Evolutionary conservation across 2,888 invertebrate genomes (phyloP), one percentile per base, ranked within the genome.

Genomic region (Macrosoma leucophasiata): DNA sequence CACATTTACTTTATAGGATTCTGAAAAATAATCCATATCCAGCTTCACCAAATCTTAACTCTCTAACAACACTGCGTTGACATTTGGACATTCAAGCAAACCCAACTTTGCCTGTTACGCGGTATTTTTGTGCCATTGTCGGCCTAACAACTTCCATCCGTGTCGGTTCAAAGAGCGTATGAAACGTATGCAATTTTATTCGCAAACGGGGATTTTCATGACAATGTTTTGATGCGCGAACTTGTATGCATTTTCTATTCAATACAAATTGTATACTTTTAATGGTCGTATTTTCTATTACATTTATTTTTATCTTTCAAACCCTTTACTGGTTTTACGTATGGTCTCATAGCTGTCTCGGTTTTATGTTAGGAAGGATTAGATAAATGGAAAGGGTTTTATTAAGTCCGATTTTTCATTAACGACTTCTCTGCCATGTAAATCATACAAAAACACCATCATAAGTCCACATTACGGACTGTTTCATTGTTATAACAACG

Each of bases 41-140:
- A 13, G 41, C 22, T 29, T 33, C 37, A 34, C 38, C 49, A 47
- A 35, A 26, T 43, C 46, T 27, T 31, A 10, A 32, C 22, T 20
- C 33, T 25, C n/a, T n/a, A 32, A 29, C 24, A 38, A 33, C n/a
- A 36, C 39, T 37, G 30, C 39, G 38, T 41, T 26, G 46, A 56
- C 58, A 59, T 58, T 61, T 47, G 47, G 46, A 47, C 41, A 48
- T 52, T 46, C 45, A 41, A 36, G 46, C 38, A 50, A 36, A 49
- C 59, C 48, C 52, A 65, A 60, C 55, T 61, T 62, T 43, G 37
- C 46, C 46, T 45, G 58, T 61, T 51, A 62, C 55, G 48, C 43
- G 56, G 52, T 52, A 58, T 61, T 61, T 62, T 63, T 55, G 51
- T 56, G 40, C 52, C 48, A 58, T 56, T 59, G 51, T 52, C 44